A percentile compares a stretch with the other conserved stretches of the same genome.
phyloP scores from a whole-genome alignment of 2,113 vertebrate species.

The Spermophilus dauricus region DNA sequence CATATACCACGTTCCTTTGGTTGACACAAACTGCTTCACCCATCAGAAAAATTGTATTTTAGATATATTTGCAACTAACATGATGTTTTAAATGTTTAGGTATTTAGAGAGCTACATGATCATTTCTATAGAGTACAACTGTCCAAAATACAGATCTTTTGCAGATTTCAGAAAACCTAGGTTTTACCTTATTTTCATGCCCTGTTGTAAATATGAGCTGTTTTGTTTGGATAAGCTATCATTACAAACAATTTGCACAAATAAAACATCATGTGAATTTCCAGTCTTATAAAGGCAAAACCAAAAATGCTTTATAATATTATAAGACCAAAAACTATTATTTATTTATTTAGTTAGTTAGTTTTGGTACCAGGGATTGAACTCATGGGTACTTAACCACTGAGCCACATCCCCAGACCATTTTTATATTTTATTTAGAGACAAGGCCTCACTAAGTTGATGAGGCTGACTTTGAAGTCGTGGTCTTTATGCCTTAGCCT shows the following conservation, averaged over 20 bases:
- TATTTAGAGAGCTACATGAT: not conserved
- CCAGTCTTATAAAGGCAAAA: not conserved
- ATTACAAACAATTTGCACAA: not conserved
- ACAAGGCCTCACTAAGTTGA: no score
- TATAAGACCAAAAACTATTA: not conserved
- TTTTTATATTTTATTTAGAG: no score
- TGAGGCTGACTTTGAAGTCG: no score
- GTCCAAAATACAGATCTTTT: not conserved
- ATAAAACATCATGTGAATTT: conserved; percentile 10
- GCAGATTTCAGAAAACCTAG: not conserved
- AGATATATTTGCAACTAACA: not conserved
- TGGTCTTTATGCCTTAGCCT: no score
- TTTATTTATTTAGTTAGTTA: no score
- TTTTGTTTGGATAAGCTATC: not conserved
- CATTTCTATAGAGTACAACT: not conserved
- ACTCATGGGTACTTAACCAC: no score
- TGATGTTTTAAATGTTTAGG: not conserved
- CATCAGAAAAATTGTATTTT: not conserved
- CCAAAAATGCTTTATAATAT: not conserved
- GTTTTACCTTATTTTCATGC: not conserved
- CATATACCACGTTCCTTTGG: not conserved
- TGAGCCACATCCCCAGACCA: no score
- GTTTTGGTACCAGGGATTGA: no score
- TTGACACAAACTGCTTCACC: not conserved
- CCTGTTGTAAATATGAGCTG: not conserved